phyloP scores from a whole-genome alignment of 2,888 invertebrate species.

The Galeopsomyia nigrocyanea region DNA sequence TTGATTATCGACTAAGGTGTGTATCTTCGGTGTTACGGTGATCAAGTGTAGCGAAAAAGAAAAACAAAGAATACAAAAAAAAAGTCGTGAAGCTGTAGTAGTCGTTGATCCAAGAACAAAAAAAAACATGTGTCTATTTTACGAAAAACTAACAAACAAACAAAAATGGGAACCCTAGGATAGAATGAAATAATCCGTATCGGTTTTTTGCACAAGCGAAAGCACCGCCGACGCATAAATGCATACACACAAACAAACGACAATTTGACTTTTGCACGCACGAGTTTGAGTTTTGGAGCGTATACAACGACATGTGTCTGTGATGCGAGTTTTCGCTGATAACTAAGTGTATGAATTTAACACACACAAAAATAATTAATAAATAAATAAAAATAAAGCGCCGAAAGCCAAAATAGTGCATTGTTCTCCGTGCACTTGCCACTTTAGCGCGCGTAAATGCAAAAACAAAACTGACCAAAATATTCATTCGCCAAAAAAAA shows the following conservation, averaged over 20 bases:
- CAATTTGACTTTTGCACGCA: no score
- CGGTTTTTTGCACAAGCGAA: constrained; percentile 13
- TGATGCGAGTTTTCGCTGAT: constrained; percentile 43
- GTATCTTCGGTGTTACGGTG: constrained; percentile 6
- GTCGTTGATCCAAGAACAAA: neutral
- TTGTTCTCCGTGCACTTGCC: neutral
- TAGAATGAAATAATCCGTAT: no score
- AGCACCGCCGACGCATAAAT: constrained; percentile 9
- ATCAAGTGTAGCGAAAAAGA: neutral
- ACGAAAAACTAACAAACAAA: neutral
- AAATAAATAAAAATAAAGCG: neutral
- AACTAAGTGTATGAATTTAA: constrained; percentile 15
- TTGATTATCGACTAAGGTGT: constrained; percentile 14
- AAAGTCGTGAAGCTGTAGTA: neutral
- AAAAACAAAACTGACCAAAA: no score
- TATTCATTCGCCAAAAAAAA: no score
- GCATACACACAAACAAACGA: constrained; percentile 2
- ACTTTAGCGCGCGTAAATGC: no score
- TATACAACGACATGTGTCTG: constrained; percentile 46
- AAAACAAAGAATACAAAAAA: neutral
- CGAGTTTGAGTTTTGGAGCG: constrained; percentile 10
- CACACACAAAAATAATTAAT: no score
- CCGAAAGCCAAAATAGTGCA: neutral
- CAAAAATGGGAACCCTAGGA: neutral
- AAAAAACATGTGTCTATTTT: constrained; percentile 1